These are phyloP conservation scores for Vanessa cardui DNA, from an alignment of 2,888 invertebrate genomes.

Conservation along the genomic window DNA sequence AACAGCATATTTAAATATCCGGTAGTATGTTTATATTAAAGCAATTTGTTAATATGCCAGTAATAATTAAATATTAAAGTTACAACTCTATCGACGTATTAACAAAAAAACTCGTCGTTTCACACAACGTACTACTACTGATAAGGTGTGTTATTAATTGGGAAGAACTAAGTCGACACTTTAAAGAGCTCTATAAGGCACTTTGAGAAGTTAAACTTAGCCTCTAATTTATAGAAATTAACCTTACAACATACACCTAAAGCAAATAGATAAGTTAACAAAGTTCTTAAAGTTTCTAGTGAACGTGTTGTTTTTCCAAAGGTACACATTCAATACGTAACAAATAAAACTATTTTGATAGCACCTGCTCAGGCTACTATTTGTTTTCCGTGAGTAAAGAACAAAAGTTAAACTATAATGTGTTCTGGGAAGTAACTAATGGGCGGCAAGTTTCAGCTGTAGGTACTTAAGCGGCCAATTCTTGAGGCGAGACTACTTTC, in stretches of 20 bases:
- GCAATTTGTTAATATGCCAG: no score
- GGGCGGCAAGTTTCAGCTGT: conserved; percentile 72
- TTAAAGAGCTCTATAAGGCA: no score
- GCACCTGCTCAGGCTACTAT: conserved; percentile 46
- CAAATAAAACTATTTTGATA: conserved; percentile 42
- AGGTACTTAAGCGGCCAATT: conserved; percentile 77
- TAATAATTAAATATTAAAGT: no score
- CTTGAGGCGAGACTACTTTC: conserved; percentile 74
- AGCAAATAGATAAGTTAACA: conserved; percentile 10
- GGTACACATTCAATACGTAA: conserved; percentile 32
- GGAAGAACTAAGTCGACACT: not conserved
- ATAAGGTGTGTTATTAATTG: not conserved
- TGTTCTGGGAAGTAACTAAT: conserved; percentile 76
- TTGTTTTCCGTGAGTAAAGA: conserved; percentile 59
- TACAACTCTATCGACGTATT: no score
- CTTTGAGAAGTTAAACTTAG: no score
- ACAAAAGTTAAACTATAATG: conserved; percentile 77
- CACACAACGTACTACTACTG: no score
- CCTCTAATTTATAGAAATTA: not conserved
- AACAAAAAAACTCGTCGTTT: no score
- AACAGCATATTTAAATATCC: no score
- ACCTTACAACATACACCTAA: not conserved
- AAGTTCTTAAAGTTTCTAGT: conserved; percentile 12
- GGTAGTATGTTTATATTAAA: no score
- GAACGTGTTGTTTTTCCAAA: conserved; percentile 20